A percentile compares a stretch with the other conserved stretches of the same genome.
Evolutionary conservation across 1,140 invertebrate genomes (phyloP).

Genomic region (Sycophaga agraensis): DNA sequence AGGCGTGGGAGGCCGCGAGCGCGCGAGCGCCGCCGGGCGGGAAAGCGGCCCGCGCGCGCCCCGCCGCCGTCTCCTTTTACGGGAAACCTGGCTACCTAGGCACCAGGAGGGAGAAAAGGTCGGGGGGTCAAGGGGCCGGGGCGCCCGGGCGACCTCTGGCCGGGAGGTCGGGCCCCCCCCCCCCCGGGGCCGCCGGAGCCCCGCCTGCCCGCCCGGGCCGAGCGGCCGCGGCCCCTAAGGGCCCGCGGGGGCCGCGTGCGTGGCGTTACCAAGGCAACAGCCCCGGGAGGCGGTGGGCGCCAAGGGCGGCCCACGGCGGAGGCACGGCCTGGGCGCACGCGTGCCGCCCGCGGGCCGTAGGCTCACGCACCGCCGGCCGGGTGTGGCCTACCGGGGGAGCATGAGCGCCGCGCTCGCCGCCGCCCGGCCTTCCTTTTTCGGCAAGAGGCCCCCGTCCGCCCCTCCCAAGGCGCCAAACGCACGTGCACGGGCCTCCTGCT

Average conservation of each 20-base stretch:
- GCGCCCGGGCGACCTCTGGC: too few relatives aligned
- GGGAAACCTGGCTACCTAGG: too few relatives aligned
- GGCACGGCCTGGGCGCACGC: neutral
- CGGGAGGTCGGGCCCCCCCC: too few relatives aligned
- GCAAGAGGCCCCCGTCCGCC: neutral
- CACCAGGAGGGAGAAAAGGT: neutral
- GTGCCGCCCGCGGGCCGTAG: constrained; percentile 17
- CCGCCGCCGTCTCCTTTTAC: too few relatives aligned
- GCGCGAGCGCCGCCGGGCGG: too few relatives aligned
- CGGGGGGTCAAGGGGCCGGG: too few relatives aligned
- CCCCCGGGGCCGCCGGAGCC: too few relatives aligned
- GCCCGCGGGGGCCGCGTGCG: constrained; percentile 48
- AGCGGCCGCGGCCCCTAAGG: constrained; percentile 41
- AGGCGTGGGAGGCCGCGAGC: constrained; percentile 48
- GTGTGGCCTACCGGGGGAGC: constrained; percentile 50
- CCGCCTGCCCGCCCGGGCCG: too few relatives aligned
- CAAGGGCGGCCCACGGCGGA: constrained; percentile 36
- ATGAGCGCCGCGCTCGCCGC: constrained; percentile 44
- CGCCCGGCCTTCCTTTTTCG: constrained; percentile 35
- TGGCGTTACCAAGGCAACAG: constrained; percentile 51
- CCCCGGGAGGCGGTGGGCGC: constrained; percentile 45
- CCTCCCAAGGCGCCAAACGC: neutral
- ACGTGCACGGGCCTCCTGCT: too few relatives aligned
- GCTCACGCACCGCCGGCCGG: constrained; percentile 49
- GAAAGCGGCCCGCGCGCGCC: too few relatives aligned